These are phyloP conservation scores for Nautilus pompilius DNA, from an alignment of 1,140 invertebrate species.

Conservation along the genomic window DNA sequence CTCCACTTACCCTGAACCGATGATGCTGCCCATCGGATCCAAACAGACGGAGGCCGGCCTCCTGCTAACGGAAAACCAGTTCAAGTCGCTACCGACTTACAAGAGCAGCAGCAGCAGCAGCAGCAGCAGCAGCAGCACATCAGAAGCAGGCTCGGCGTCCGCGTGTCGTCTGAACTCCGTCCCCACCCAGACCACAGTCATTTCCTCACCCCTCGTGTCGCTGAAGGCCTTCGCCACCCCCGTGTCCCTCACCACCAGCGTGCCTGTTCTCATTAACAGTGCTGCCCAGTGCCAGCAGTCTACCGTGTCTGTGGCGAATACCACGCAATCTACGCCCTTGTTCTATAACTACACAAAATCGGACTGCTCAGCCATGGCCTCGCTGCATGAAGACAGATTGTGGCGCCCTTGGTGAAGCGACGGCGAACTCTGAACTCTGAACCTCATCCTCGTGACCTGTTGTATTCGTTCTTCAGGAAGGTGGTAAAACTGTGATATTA, in stretches of 20 bases:
- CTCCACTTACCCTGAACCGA: not conserved
- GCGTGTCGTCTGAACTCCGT: not conserved
- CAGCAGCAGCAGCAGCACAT: not conserved
- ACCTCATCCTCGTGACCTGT: too few species aligned
- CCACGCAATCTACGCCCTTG: not conserved
- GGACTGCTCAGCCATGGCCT: not conserved
- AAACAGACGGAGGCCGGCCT: not conserved
- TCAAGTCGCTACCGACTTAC: not conserved
- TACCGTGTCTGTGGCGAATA: not conserved
- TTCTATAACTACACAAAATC: not conserved
- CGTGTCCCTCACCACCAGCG: not conserved
- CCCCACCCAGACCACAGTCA: not conserved
- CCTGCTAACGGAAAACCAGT: not conserved
- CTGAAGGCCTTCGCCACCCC: not conserved
- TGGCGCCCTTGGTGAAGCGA: not conserved
- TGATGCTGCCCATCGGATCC: not conserved
- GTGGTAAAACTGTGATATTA: too few species aligned
- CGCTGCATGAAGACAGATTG: not conserved
- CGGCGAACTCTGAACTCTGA: too few species aligned
- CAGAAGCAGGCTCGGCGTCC: not conserved
- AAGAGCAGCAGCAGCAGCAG: not conserved
- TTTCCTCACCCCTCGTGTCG: not conserved
- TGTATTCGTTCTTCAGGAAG: too few species aligned
- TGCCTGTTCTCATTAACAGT: not conserved
- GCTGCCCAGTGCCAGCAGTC: not conserved